Base-by-base conservation (phyloP, 1,140 invertebrate genomes). In the Drosophila pectinifera region DNA sequence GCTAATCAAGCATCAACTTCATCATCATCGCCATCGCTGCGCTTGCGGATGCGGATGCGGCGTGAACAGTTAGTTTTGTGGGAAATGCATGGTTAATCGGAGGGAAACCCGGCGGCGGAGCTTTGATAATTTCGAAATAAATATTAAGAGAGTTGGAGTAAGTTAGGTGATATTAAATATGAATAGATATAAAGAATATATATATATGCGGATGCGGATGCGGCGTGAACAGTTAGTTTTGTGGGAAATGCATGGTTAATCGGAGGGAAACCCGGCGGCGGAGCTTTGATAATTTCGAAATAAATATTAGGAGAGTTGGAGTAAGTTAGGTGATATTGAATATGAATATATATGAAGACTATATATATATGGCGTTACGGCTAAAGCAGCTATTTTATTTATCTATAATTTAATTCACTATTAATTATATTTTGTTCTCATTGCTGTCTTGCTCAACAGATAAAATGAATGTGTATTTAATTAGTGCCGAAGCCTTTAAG, bases 1-100 rank as follows among this genome's bases (percentile, higher is more conserved):
- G 78, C 82, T 73, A 85, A 85, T 85, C 82, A 88, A 88, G 78
- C 82, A 65, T 74, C 58, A 78, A 77, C 77, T 78, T 83, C 75
- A 80, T 63, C 63, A 80, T 57, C 42, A 68, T 57, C 67, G 1
- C 16, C 49, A 43, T 45, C 6, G 43, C 18, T 56, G 55, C 39
- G 22, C 14, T 43, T 42, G 41, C 22, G 64, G 64, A 70, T 69
- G 67, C 64, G 69, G 31, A 70, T 69, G 67, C 64, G 69, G 31
- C 41, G 26, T 56, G 67, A 70, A 70, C 67, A 70, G 67, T 69
- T 69, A 69, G 64, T 46, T 53, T 38, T 31, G 39, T 54, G 39
- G 48, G 16, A 68, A 68, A 43, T 65, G 67, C 63, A 67, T 54
- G 31, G 41, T n/a, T 68, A 55, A 38, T 45, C 65, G 41, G 39